phyloP scores from a whole-genome alignment of 2,888 invertebrate species.

The Coleophora flavipennella region DNA sequence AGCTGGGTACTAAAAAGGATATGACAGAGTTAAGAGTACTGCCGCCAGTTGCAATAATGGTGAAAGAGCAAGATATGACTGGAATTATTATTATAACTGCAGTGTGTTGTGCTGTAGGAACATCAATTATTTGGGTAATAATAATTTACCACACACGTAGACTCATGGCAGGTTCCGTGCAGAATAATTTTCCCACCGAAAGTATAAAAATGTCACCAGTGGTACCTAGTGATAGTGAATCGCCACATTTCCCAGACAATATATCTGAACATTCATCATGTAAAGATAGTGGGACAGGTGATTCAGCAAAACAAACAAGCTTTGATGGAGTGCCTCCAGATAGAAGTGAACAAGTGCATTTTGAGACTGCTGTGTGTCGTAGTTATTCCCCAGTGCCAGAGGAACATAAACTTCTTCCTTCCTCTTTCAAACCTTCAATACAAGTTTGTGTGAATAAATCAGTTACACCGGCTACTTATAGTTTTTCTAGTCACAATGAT shows the following conservation, averaged over 20 bases:
- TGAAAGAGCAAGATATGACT: constrained; percentile 82
- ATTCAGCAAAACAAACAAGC: constrained; percentile 82
- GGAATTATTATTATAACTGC: constrained; percentile 92
- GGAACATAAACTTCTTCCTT: constrained; percentile 65
- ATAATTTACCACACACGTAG: constrained; percentile 90
- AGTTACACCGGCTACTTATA: constrained; percentile 68
- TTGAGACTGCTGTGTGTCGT: constrained; percentile 54
- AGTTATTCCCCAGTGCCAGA: constrained; percentile 66
- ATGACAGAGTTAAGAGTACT: constrained; percentile 80
- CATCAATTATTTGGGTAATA: constrained; percentile 92
- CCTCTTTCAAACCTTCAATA: constrained; percentile 66
- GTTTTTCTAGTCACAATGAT: constrained; percentile 71
- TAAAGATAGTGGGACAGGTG: constrained; percentile 87
- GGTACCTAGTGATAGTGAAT: constrained; percentile 66
- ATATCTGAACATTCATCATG: constrained; percentile 82
- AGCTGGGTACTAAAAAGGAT: constrained; percentile 83
- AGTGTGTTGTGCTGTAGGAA: constrained; percentile 92
- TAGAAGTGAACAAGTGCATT: constrained; percentile 60
- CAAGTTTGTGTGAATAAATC: constrained; percentile 69
- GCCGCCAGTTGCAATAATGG: constrained; percentile 70
- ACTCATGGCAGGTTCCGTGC: constrained; percentile 69
- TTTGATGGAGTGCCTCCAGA: constrained; percentile 71
- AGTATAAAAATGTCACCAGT: constrained; percentile 65
- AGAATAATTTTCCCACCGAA: constrained; percentile 51
- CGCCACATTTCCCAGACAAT: constrained; percentile 74